Evolutionary conservation across 1,140 invertebrate genomes (phyloP).

Genomic region (Harpegnathos saltator): DNA sequence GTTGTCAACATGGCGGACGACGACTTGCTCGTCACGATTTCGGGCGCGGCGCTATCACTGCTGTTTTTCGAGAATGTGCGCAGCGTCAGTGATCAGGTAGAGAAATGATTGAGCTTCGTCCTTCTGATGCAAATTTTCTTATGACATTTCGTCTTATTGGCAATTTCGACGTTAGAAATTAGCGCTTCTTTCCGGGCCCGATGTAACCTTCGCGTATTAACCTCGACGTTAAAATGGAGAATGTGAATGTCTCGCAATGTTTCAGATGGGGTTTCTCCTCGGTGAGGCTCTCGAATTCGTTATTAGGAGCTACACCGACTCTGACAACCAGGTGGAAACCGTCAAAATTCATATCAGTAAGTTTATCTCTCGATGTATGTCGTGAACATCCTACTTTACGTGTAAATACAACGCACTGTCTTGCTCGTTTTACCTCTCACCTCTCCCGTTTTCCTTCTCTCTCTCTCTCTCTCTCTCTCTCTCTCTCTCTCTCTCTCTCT

Average conservation of each 20-base stretch:
- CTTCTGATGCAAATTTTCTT: background rate
- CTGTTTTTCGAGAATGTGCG: constrained; percentile 88
- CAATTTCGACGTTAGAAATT: background rate
- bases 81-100: constrained; percentile 87
- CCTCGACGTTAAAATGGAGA: background rate
- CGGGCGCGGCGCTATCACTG: constrained; percentile 88
- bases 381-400: background rate
- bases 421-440: no score
- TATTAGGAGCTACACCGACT: constrained; percentile 89
- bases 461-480: no score
- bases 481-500: no score
- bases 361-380: constrained; percentile 59
- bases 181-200: constrained; percentile 7
- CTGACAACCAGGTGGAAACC: constrained; percentile 87
- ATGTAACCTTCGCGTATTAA: constrained; percentile 4
- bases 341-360: constrained; percentile 87
- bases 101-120: background rate
- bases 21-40: constrained; percentile 82
- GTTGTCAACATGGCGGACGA: constrained; percentile 82
- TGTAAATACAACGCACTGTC: constrained; percentile 38
- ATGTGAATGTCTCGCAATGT: constrained; percentile 50
- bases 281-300: constrained; percentile 87
- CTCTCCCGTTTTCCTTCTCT: no score
- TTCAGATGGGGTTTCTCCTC: constrained; percentile 89
- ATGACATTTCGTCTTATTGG: background rate